Evolutionary conservation across 2,888 invertebrate genomes (phyloP).

Genomic region (Aradus depressus): DNA sequence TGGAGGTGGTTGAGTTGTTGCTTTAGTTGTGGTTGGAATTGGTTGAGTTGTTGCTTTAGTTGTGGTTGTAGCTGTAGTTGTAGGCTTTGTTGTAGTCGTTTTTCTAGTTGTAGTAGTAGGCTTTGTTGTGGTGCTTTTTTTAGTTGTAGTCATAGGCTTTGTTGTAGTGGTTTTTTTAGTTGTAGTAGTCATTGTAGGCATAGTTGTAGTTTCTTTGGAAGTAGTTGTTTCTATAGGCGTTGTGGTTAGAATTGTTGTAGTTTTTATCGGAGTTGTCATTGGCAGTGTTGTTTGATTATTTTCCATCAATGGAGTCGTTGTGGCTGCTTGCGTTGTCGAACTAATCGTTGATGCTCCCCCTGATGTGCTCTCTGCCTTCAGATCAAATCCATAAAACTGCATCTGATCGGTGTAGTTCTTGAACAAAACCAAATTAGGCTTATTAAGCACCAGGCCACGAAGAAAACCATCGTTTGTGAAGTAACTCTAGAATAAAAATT

Average conservation of each 20-base stretch:
- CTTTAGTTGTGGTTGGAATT: slow-evolving; percentile 32
- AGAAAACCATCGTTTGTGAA: slow-evolving; percentile 73
- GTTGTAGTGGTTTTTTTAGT: slow-evolving; percentile 3
- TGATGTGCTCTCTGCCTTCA: slow-evolving; percentile 33
- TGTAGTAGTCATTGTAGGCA: slow-evolving; percentile 24
- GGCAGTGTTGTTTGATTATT: slow-evolving; percentile 17
- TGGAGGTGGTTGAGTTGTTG: slow-evolving; percentile 23
- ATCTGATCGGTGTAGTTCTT: slow-evolving; percentile 61
- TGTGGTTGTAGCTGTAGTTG: background rate
- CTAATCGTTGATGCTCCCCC: slow-evolving; percentile 4
- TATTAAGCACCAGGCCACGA: slow-evolving; percentile 66
- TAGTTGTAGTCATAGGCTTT: background rate
- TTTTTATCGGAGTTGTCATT: slow-evolving; percentile 8
- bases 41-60: slow-evolving; percentile 32
- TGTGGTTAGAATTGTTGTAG: slow-evolving; percentile 16
- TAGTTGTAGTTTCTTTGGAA: slow-evolving; percentile 14
- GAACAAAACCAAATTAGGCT: slow-evolving; percentile 62
- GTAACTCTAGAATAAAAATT: slow-evolving; percentile 54
- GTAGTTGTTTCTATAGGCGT: slow-evolving; percentile 22
- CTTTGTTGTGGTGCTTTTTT: slow-evolving; percentile 10
- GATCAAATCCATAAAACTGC: slow-evolving; percentile 70
- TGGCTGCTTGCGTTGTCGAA: slow-evolving; percentile 3
- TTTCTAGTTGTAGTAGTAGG: slow-evolving; percentile 18
- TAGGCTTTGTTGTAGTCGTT: slow-evolving; percentile 10
- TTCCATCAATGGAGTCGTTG: slow-evolving; percentile 7